A percentile compares a stretch with the other conserved stretches of the same genome.
phyloP scores from a whole-genome alignment of 2,797 vertebrate genomes.

The Morelia viridis region DNA sequence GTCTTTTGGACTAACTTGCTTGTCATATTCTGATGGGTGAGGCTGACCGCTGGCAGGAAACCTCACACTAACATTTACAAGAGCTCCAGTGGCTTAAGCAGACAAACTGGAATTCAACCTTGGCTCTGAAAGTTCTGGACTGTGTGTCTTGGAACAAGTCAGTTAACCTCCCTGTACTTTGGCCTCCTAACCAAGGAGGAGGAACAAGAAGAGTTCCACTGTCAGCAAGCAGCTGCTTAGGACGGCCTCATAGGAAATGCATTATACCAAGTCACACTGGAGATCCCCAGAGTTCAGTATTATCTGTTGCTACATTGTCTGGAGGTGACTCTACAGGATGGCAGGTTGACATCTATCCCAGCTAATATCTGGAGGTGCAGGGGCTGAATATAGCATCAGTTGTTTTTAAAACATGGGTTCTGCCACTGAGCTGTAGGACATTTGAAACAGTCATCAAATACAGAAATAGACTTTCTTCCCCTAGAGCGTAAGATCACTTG shows the following conservation, averaged over 20 bases:
- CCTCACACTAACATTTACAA: slow-evolving; percentile 28
- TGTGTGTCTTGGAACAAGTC: slow-evolving; percentile 17
- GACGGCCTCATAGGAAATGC: not conserved
- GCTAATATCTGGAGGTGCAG: not conserved
- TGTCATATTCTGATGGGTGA: slow-evolving; percentile 34
- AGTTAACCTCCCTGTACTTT: slow-evolving; percentile 12
- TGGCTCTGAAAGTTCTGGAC: slow-evolving; percentile 14
- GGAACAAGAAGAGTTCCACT: slow-evolving; percentile 34
- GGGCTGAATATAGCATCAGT: not conserved
- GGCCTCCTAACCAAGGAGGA: slow-evolving; percentile 44
- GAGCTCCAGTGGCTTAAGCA: slow-evolving; percentile 18
- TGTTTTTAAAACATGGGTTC: not conserved
- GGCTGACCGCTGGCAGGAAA: not conserved
- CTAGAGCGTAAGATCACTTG: not conserved
- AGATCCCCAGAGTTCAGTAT: not conserved
- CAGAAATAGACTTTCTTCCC: not conserved
- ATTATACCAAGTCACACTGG: not conserved
- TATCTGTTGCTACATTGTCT: not conserved
- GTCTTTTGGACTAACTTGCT: slow-evolving; percentile 36
- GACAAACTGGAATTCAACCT: slow-evolving; percentile 31
- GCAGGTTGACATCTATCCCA: not conserved
- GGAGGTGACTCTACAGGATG: not conserved
- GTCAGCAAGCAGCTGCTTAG: not conserved
- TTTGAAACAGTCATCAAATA: not conserved
- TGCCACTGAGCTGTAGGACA: not conserved